These are phyloP conservation scores for Stigmatopora nigra DNA, from an alignment of 2,113 vertebrate genomes.

Conservation along the genomic window DNA sequence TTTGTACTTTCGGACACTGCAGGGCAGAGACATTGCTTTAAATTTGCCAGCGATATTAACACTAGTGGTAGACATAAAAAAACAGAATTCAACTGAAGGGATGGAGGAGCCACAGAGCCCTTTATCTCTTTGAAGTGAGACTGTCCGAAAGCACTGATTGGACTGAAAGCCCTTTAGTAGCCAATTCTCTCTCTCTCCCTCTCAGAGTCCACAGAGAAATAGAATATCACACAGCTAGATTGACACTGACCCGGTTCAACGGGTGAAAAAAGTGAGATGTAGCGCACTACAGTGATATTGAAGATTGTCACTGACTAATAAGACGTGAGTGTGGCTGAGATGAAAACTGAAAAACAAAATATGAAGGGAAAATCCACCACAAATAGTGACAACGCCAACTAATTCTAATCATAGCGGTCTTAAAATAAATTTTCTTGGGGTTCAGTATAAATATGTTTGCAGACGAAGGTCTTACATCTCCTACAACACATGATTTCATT, in stretches of 20 bases:
- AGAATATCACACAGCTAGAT: conserved; percentile 53
- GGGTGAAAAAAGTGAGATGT: conserved; percentile 30
- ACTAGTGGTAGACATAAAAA: conserved; percentile 27
- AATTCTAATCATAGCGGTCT: conserved; percentile 6
- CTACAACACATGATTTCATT: background rate
- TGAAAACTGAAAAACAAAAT: conserved; percentile 14
- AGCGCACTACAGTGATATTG: conserved; percentile 27
- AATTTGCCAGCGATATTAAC: conserved; percentile 16
- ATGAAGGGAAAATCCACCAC: conserved; percentile 11
- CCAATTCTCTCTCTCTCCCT: conserved; percentile 20
- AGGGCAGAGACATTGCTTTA: conserved; percentile 10
- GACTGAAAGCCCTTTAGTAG: conserved; percentile 44
- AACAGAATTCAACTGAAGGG: conserved; percentile 22
- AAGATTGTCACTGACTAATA: conserved; percentile 29
- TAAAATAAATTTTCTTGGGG: conserved; percentile 4
- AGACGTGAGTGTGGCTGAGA: conserved; percentile 11
- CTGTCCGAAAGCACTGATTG: conserved; percentile 57
- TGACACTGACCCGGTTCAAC: conserved; percentile 49
- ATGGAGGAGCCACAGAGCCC: conserved; percentile 27
- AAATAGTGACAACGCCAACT: conserved; percentile 5
- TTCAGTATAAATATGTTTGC: background rate
- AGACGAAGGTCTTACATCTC: background rate
- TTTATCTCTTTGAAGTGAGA: conserved; percentile 55
- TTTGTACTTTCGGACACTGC: conserved; percentile 20
- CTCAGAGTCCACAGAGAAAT: conserved; percentile 46